Conservation (phyloP, 1,140 invertebrate species). For the Diorhabda elongata region DNA sequence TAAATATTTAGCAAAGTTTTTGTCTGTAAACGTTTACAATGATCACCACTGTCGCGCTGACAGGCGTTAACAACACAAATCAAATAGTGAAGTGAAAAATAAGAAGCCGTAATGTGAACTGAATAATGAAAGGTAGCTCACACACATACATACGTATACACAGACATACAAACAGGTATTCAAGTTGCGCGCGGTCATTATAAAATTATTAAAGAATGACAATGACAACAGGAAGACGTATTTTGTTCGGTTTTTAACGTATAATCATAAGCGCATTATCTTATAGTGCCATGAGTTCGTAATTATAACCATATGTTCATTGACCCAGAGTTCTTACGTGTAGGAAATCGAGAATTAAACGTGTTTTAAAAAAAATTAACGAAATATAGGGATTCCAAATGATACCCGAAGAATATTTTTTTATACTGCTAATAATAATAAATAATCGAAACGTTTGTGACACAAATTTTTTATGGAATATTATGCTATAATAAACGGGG, state of each 20-base stretch:
- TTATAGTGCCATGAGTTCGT: slow-evolving; percentile 32
- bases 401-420: no score
- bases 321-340: slow-evolving; percentile 31
- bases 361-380: slow-evolving; percentile 4
- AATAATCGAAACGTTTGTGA: no score
- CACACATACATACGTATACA: slow-evolving; percentile 14
- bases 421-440: no score
- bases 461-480: no score
- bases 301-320: slow-evolving; percentile 45
- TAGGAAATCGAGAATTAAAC: slow-evolving; percentile 36
- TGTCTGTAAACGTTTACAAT: no score
- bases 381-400: no score
- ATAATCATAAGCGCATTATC: slow-evolving; percentile 47
- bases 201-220: slow-evolving; percentile 47
- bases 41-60: no score
- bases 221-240: slow-evolving; percentile 45
- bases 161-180: no score
- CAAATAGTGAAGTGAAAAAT: not conserved
- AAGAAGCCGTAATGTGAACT: not conserved
- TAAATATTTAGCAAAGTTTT: no score
- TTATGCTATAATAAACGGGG: no score
- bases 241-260: slow-evolving; percentile 46
- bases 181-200: slow-evolving; percentile 34
- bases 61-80: no score
- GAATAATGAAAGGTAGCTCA: slow-evolving; percentile 1